phyloP scores from a whole-genome alignment of 2,113 vertebrate species.

The Callipepla squamata region DNA sequence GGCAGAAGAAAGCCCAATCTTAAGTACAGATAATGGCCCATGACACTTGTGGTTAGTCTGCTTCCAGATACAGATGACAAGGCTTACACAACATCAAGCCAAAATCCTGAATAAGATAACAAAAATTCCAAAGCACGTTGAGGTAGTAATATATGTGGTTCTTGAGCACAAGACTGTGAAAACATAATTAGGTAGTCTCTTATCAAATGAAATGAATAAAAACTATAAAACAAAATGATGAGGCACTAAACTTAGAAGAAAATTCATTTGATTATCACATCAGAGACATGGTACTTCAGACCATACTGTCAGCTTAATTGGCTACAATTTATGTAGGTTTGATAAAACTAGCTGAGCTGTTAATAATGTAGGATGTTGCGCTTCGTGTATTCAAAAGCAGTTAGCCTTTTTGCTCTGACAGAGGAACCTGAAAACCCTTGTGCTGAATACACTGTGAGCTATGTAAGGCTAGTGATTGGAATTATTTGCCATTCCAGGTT shows the following conservation, averaged over 20 bases:
- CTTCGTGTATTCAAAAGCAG: constrained; percentile 29
- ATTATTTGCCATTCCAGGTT: constrained; percentile 20
- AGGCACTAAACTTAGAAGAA: constrained; percentile 64
- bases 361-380: constrained; percentile 47
- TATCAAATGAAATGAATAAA: constrained; percentile 56
- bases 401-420: constrained; percentile 34
- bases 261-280: constrained; percentile 70
- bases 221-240: constrained; percentile 65
- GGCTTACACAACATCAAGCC: not conserved
- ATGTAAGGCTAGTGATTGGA: not conserved
- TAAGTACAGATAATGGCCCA: not conserved
- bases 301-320: constrained; percentile 66
- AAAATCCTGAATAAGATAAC: constrained; percentile 26
- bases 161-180: constrained; percentile 34
- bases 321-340: constrained; percentile 64
- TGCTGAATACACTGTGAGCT: constrained; percentile 5
- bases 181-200: constrained; percentile 67
- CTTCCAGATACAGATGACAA: not conserved
- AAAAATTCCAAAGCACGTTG: constrained; percentile 21
- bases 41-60: not conserved
- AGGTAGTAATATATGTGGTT: not conserved
- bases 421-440: constrained; percentile 18
- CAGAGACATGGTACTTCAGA: constrained; percentile 58
- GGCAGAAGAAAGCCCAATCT: not conserved
- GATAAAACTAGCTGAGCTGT: constrained; percentile 46